A percentile compares a stretch with the other conserved stretches of the same genome.
Evolutionary conservation across 2,797 vertebrate species (phyloP).

Genomic region (Capromys pilorides): DNA sequence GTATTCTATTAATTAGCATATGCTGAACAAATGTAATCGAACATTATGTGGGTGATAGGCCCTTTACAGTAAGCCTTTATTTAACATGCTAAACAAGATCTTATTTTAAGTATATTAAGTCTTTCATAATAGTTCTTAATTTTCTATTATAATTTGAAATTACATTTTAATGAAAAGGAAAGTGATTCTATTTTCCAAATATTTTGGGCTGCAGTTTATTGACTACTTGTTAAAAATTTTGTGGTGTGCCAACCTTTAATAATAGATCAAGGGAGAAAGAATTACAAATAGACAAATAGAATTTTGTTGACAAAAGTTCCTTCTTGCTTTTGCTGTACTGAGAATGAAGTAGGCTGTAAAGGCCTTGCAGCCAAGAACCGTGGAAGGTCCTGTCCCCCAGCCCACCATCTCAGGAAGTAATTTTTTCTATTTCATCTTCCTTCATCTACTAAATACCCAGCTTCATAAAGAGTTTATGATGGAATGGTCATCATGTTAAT

Average conservation of each 20-base stretch:
- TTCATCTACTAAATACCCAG: neutral
- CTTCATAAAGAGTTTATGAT: neutral
- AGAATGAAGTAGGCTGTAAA: neutral
- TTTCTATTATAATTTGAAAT: constrained; percentile 40
- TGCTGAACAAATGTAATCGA: neutral
- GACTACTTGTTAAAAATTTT: neutral
- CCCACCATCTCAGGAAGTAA: neutral
- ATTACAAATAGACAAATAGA: neutral
- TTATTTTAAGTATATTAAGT: neutral
- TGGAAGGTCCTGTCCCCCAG: neutral
- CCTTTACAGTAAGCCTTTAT: constrained; percentile 17
- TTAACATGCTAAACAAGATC: neutral
- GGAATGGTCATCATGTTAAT: neutral
- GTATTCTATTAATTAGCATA: constrained; percentile 9
- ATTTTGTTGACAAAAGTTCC: neutral
- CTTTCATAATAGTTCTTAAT: neutral
- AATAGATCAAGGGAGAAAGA: constrained; percentile 1
- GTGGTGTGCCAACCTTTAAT: neutral
- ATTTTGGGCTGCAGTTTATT: neutral
- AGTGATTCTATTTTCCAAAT: neutral
- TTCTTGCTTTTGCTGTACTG: neutral
- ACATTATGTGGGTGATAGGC: neutral
- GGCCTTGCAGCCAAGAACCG: neutral
- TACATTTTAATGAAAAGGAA: constrained; percentile 29
- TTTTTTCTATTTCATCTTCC: neutral